Evolutionary conservation across 2,888 invertebrate species (phyloP).

Genomic region (Nesidiocoris tenuis): DNA sequence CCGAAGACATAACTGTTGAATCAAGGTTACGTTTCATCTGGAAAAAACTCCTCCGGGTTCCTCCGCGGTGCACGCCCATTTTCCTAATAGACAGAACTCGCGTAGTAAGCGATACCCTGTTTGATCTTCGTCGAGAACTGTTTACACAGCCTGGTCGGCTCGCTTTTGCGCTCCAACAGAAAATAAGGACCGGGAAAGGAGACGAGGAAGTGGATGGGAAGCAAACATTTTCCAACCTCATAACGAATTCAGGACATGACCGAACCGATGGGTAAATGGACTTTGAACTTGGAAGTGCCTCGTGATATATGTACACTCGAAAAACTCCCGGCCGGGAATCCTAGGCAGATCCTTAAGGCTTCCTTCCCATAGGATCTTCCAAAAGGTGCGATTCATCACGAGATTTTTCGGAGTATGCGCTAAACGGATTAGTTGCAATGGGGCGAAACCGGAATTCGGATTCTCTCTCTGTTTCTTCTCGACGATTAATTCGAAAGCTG

Average conservation of each 20-base stretch:
- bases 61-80: background rate
- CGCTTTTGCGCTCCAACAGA: slow-evolving; percentile 15
- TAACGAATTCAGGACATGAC: slow-evolving; percentile 39
- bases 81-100: background rate
- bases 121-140: slow-evolving; percentile 35
- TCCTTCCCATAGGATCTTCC: background rate
- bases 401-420: background rate
- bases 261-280: slow-evolving; percentile 30
- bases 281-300: slow-evolving; percentile 34
- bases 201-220: slow-evolving; percentile 1
- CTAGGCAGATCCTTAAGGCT: background rate
- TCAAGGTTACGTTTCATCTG: background rate
- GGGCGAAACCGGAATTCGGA: background rate
- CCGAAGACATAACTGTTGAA: too few species aligned
- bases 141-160: slow-evolving; percentile 32
- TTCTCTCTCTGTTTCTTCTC: background rate
- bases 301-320: slow-evolving; percentile 35
- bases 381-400: background rate
- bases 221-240: slow-evolving; percentile 26
- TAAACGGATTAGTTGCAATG: background rate
- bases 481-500: background rate
- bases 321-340: background rate
- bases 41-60: background rate
- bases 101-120: slow-evolving; percentile 34
- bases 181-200: background rate